Conservation (phyloP, 1,140 invertebrate species). For the Teleogryllus occipitalis region DNA sequence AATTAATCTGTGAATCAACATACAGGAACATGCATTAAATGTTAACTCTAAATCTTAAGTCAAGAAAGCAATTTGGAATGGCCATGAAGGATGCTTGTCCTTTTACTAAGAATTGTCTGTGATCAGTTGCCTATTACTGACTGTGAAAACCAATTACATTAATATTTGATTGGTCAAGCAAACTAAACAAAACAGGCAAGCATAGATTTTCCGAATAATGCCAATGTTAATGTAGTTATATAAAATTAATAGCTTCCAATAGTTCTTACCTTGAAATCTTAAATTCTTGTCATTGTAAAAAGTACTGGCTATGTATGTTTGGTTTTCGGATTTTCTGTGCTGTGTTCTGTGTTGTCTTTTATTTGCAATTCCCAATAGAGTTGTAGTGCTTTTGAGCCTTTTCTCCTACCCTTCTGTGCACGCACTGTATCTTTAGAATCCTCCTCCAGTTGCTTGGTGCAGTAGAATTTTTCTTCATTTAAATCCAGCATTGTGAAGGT, state of each 20-base stretch:
- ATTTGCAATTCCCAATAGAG: constrained; percentile 4
- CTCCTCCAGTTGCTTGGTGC: not conserved
- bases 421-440: not conserved
- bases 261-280: no score
- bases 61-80: not conserved
- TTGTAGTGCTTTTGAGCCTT: not conserved
- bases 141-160: not conserved
- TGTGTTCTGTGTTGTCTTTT: constrained; percentile 14
- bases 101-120: not conserved
- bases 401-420: not conserved
- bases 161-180: not conserved
- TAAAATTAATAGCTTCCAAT: no score
- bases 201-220: not conserved
- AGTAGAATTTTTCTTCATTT: not conserved
- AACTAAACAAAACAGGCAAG: not conserved
- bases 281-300: no score
- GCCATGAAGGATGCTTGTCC: not conserved
- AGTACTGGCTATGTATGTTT: no score
- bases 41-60: not conserved
- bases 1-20: not conserved
- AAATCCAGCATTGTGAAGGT: not conserved
- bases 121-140: not conserved
- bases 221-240: no score
- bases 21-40: not conserved
- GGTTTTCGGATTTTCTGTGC: constrained; percentile 9